Evolutionary conservation across 2,797 vertebrate species (phyloP), one percentile per base, ranked within the genome.

Genomic region (Buceros bicornis): DNA sequence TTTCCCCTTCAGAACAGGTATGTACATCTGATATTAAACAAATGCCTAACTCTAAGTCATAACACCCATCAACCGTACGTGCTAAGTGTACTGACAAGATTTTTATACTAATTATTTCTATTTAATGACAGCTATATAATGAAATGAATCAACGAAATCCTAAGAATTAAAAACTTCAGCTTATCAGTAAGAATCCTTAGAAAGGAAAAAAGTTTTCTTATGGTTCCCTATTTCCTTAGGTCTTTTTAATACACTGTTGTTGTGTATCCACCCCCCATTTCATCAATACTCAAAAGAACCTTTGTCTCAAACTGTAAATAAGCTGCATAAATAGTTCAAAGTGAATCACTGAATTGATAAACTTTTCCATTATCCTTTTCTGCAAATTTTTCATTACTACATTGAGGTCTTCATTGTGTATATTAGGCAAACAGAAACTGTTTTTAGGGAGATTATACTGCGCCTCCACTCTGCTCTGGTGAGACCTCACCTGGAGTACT

Each of bases 391-490:
- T 80, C 26, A 11, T 40, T 1, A 33, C 33, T 43, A 62, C 16
- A 25, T 29, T 20, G 18, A 21, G 10, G 25, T 76, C 42, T 57
- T 77, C 33, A 48, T 56, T 31, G 48, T 26, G 15, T 5, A 5
- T 42, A 48, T 26, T 21, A 56, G 18, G 6, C n/a, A 62, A 76
- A 82, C 8, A 82, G 47, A 67, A 69, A 31, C 29, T 82, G 10
- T 42, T 13, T 83, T 84, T 66, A 60, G 21, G 9, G 21, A 35
- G 7, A 11, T 51, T 9, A 60, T 58, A 42, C 61, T 66, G 10
- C 13, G 13, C 5, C 11, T 57, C 33, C 56, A 8, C 29, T 37
- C 21, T 0, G 0, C 21, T 26, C 22, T 73, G 5, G 2, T 28
- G 24, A 29, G 18, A 42, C 29, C 24, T 8, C 16, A 42, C 42